Evolutionary conservation across 2,888 invertebrate genomes (phyloP).

Genomic region (Panopea generosa): DNA sequence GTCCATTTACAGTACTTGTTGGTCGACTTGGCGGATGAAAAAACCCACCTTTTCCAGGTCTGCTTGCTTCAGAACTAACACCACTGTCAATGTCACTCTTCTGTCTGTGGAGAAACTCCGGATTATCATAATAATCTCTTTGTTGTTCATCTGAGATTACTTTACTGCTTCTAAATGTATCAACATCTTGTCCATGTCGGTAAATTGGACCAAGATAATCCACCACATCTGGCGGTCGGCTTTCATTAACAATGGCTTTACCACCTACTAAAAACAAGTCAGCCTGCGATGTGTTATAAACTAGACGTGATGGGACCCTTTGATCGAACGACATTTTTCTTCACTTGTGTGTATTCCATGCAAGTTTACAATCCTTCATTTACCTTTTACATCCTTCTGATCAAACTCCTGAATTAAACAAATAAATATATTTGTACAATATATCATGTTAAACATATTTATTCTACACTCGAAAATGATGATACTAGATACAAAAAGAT

Average conservation of each 20-base stretch:
- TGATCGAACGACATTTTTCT: too few relatives aligned
- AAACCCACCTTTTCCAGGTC: conserved; percentile 13
- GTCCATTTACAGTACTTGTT: conserved; percentile 1
- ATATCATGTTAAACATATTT: too few relatives aligned
- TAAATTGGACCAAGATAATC: conserved; percentile 14
- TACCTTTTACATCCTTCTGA: too few relatives aligned
- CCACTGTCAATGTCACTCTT: neutral
- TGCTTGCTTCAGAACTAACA: neutral
- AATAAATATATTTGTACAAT: too few relatives aligned
- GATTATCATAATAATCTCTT: neutral
- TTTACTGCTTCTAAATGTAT: too few relatives aligned
- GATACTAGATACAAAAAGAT: too few relatives aligned
- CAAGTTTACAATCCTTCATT: too few relatives aligned
- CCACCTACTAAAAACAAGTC: conserved; percentile 11
- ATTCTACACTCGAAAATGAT: too few relatives aligned
- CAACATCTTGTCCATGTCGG: neutral
- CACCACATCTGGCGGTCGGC: neutral
- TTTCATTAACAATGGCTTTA: conserved; percentile 5
- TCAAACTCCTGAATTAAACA: too few relatives aligned
- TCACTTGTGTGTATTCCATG: too few relatives aligned
- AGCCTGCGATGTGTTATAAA: too few relatives aligned
- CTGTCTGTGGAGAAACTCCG: neutral
- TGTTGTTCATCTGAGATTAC: neutral
- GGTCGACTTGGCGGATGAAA: conserved; percentile 26
- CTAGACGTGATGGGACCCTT: too few relatives aligned